Conservation (phyloP, 2,113 vertebrate species). For the Eretmochelys imbricata region DNA sequence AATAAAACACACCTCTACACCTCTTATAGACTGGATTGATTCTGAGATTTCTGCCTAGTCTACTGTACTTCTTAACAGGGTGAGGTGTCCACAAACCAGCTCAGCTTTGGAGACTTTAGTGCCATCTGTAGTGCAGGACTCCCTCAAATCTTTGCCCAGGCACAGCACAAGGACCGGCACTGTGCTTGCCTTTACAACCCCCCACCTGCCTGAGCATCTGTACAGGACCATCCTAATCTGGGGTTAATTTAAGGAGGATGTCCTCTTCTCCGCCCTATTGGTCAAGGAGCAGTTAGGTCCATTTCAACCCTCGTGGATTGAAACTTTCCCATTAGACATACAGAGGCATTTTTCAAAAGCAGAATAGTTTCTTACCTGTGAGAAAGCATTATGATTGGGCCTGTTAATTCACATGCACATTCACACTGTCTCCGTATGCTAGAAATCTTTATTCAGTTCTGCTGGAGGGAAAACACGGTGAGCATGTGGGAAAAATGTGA, state of each 20-base stretch:
- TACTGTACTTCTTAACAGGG: neutral
- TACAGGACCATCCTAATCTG: neutral
- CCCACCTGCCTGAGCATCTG: neutral
- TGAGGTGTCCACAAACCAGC: neutral
- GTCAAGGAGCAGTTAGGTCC: neutral
- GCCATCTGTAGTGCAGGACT: neutral
- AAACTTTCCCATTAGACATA: neutral
- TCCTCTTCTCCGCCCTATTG: neutral
- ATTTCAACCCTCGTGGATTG: neutral
- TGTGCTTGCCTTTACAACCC: neutral
- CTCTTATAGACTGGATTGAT: neutral
- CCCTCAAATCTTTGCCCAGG: neutral
- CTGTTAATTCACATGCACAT: neutral
- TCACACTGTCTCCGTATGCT: neutral
- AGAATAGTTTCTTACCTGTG: neutral
- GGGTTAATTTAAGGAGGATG: neutral
- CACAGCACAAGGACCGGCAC: neutral
- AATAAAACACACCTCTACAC: neutral
- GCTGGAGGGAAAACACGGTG: neutral
- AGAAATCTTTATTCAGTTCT: neutral
- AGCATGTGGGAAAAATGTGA: fast-evolving
- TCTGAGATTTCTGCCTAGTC: neutral
- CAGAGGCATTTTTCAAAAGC: neutral
- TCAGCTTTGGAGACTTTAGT: neutral
- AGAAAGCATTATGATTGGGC: fast-evolving